Conservation (phyloP, 2,113 vertebrate genomes). For the Shinisaurus crocodilurus region DNA sequence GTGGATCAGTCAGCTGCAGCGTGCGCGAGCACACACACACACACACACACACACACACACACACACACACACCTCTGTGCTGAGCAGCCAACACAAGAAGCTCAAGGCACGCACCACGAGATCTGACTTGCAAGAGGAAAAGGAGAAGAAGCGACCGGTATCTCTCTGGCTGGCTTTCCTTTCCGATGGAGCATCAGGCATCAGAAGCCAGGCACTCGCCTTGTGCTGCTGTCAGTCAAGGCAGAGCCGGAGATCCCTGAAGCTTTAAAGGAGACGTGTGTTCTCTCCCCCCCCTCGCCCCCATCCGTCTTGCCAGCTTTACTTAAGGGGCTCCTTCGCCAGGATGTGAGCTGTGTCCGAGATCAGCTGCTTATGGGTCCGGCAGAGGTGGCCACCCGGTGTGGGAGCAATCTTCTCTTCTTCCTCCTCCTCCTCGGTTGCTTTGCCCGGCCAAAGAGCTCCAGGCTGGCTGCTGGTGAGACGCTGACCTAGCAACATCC, state of each 20-base stretch:
- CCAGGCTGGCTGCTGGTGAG: neutral
- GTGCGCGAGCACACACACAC: neutral
- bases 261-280: neutral
- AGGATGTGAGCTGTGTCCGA: neutral
- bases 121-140: neutral
- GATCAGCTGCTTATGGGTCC: neutral
- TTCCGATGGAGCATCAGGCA: conserved; percentile 75
- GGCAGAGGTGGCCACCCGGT: neutral
- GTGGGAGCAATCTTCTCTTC: too few species aligned
- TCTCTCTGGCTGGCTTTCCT: conserved; percentile 65
- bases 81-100: conserved; percentile 18
- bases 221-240: conserved; percentile 47
- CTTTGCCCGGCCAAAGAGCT: too few species aligned
- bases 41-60: too few species aligned
- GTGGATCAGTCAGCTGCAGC: neutral
- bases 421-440: neutral
- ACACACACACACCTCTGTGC: neutral
- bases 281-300: too few species aligned
- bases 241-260: conserved; percentile 31
- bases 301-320: too few species aligned
- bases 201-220: conserved; percentile 61
- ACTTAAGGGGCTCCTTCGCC: neutral
- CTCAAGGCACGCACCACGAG: neutral
- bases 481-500: neutral
- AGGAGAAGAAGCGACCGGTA: neutral